These are phyloP conservation scores for Atherinomorus stipes DNA, from an alignment of 2,113 vertebrate genomes.

Conservation along the genomic window DNA sequence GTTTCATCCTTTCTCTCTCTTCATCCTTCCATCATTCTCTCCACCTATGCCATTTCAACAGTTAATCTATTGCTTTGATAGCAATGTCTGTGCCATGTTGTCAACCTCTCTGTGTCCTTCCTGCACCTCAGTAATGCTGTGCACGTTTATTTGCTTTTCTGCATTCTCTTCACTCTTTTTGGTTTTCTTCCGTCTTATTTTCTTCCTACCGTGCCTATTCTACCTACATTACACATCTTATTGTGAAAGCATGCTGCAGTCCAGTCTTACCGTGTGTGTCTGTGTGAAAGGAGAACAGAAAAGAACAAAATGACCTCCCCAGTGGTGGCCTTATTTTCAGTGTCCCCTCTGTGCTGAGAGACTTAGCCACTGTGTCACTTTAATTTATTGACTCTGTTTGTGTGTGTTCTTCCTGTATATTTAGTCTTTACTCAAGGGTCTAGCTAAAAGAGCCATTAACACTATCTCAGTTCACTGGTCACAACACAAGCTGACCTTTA, in stretches of 20 bases:
- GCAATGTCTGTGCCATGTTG: conserved; percentile 19
- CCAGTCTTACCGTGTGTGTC: not conserved
- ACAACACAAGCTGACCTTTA: conserved; percentile 62
- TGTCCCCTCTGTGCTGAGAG: conserved; percentile 41
- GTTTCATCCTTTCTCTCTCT: conserved; percentile 33
- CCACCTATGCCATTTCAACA: conserved; percentile 30
- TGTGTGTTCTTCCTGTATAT: conserved; percentile 40
- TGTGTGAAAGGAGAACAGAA: conserved; percentile 11
- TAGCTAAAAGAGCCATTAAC: conserved; percentile 44
- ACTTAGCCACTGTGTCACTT: conserved; percentile 32
- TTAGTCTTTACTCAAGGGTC: conserved; percentile 49
- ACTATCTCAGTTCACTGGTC: conserved; percentile 24
- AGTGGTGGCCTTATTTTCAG: conserved; percentile 51
- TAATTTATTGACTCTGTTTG: conserved; percentile 56
- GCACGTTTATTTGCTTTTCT: not conserved
- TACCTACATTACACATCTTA: conserved; percentile 1
- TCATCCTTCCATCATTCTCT: conserved; percentile 41
- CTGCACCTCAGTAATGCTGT: not conserved
- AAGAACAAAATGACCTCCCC: conserved; percentile 49
- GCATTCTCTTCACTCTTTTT: not conserved
- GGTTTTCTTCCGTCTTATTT: not conserved
- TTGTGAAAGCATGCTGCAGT: not conserved
- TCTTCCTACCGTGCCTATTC: not conserved
- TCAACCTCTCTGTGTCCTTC: conserved; percentile 26
- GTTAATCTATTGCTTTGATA: conserved; percentile 53